Conservation (phyloP, 2,888 invertebrate genomes). For the Rotaria socialis region DNA sequence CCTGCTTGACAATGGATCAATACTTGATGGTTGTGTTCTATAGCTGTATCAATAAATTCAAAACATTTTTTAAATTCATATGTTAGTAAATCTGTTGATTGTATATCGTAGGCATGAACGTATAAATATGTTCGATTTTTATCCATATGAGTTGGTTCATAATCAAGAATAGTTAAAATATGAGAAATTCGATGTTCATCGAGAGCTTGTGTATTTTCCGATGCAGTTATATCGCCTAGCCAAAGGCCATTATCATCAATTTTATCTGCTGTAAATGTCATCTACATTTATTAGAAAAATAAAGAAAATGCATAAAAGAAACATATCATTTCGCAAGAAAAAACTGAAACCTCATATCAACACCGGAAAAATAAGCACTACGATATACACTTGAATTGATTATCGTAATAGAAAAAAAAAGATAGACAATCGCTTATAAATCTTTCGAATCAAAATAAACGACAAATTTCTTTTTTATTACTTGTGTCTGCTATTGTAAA, state of each 20-base stretch:
- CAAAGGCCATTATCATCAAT: not conserved
- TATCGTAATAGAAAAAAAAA: no score
- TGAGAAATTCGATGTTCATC: not conserved
- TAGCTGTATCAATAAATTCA: not conserved
- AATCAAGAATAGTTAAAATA: not conserved
- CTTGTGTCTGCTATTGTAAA: no score
- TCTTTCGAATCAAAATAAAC: no score
- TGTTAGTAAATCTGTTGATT: constrained; percentile 17
- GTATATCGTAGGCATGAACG: not conserved
- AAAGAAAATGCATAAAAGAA: not conserved
- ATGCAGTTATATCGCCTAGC: not conserved
- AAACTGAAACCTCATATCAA: no score
- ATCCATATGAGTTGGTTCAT: not conserved
- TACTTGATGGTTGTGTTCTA: not conserved
- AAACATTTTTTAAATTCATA: constrained; percentile 11
- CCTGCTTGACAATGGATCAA: constrained; percentile 19
- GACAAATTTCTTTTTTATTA: no score
- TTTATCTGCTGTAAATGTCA: not conserved
- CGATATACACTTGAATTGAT: no score
- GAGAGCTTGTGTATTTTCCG: not conserved
- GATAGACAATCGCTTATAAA: no score
- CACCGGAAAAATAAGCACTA: no score
- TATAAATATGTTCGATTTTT: not conserved
- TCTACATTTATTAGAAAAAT: not conserved
- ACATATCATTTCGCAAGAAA: not conserved